Evolutionary conservation across 2,888 invertebrate species (phyloP), one percentile per base, ranked within the genome.

Genomic region (Drosophila percnosoma): DNA sequence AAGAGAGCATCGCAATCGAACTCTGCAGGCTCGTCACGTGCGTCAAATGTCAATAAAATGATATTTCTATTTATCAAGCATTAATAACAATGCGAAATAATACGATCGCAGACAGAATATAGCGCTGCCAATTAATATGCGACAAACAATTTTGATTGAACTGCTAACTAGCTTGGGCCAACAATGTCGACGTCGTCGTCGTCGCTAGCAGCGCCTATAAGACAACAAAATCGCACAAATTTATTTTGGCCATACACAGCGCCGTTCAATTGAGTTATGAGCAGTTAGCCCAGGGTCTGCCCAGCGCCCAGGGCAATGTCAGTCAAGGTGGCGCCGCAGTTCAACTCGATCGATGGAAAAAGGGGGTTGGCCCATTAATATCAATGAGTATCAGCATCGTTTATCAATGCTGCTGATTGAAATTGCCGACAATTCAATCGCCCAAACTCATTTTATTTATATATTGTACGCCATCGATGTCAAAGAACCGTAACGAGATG

Each of bases 31-130:
- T 21, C 54, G 67, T 84, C 87, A 89, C 87, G 87, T 87, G 83
- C 87, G 48, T 68, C 69, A 73, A 87, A 83, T 81, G 76, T 73
- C 81, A 84, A 87, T 88, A 81, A 87, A 87, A 75, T 80, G 75
- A 82, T 78, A 79, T 73, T 78, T 77, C 33, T 58, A 59, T 68
- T 64, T 49, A 62, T 52, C 60, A 65, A 67, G 62, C 70, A 83
- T 66, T 80, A 83, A 81, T 85, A 87, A 81, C 74, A 71, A 67
- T 73, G 67, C 74, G 58, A 73, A 59, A 73, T 73, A 80, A 72
- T 73, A 73, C 66, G 84, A 86, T 86, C 80, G 73, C 70, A 40
- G 55, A 55, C 75, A 83, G 72, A 68, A 66, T 76, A 55, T 54
- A 66, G 51, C 52, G 49, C 27, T 62, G 64, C 40, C 85, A 87